Evolutionary conservation across 2,797 vertebrate genomes (phyloP).

Genomic region (Gadopsis bispinosus): DNA sequence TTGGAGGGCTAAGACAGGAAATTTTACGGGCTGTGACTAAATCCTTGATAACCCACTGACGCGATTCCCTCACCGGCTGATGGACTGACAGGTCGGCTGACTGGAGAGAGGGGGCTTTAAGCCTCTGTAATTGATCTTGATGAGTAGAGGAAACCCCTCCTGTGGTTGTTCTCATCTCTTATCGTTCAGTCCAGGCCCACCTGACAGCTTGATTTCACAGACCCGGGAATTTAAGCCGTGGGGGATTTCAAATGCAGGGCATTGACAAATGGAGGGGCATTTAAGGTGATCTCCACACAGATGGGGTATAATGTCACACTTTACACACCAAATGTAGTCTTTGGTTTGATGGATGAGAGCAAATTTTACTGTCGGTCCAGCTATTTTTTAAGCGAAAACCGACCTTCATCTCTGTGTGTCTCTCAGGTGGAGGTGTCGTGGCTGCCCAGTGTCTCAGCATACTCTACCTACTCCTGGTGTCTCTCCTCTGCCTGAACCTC

Average conservation of each 20-base stretch:
- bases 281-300: conserved; percentile 58
- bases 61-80: conserved; percentile 55
- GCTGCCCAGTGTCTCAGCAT: conserved; percentile 74
- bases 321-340: conserved; percentile 35
- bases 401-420: conserved; percentile 44
- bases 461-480: conserved; percentile 84
- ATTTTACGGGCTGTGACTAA: conserved; percentile 70
- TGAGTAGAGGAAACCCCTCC: conserved; percentile 69
- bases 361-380: neutral
- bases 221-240: conserved; percentile 62
- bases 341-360: conserved; percentile 52
- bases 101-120: conserved; percentile 60
- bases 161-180: conserved; percentile 68
- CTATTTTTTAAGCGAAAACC: neutral
- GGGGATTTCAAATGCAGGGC: conserved; percentile 67
- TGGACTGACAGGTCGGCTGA: conserved; percentile 57
- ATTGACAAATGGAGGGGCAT: conserved; percentile 69
- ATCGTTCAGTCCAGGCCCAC: conserved; percentile 69
- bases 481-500: conserved; percentile 88
- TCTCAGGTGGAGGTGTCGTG: conserved; percentile 84
- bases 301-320: conserved; percentile 53
- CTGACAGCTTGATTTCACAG: conserved; percentile 79
- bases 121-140: conserved; percentile 79
- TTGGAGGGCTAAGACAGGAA: conserved; percentile 56
- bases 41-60: conserved; percentile 67